phyloP scores from a whole-genome alignment of 1,140 invertebrate species.

The Thaumetopoea pityocampa region DNA sequence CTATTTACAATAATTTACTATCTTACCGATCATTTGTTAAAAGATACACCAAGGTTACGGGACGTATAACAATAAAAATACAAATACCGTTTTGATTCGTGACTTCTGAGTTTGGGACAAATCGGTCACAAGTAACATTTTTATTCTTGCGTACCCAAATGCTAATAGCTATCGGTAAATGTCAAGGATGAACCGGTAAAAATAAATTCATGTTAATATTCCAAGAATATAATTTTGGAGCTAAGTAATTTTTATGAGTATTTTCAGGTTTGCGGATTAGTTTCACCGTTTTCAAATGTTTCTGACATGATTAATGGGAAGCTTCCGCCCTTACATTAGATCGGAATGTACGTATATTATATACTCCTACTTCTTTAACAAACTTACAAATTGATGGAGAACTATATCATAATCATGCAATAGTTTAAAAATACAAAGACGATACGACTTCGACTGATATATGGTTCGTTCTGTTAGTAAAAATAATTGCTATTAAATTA shows the following conservation, averaged over 20 bases:
- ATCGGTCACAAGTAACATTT: conserved; percentile 28
- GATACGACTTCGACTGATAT: too few species aligned
- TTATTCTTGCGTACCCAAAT: conserved; percentile 36
- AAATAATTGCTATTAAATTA: background rate
- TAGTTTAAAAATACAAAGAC: too few species aligned
- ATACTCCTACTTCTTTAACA: too few species aligned
- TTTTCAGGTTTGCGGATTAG: too few species aligned
- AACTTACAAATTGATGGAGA: too few species aligned
- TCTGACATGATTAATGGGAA: too few species aligned
- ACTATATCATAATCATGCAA: too few species aligned
- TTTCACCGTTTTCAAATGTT: too few species aligned
- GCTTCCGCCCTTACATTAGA: too few species aligned
- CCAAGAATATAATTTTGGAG: conserved; percentile 2
- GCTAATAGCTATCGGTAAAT: conserved; percentile 41
- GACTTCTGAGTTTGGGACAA: conserved; percentile 33
- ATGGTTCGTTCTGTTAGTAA: too few species aligned
- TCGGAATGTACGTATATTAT: too few species aligned
- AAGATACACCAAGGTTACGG: conserved; percentile 29
- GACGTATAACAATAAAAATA: conserved; percentile 22
- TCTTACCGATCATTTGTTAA: conserved; percentile 18
- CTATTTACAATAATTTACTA: conserved; percentile 10
- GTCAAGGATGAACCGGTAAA: conserved; percentile 41
- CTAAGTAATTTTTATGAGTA: conserved; percentile 14
- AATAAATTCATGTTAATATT: conserved; percentile 8
- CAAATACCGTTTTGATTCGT: conserved; percentile 31